phyloP scores from a whole-genome alignment of 2,888 invertebrate species.

The Netelia melanura region DNA sequence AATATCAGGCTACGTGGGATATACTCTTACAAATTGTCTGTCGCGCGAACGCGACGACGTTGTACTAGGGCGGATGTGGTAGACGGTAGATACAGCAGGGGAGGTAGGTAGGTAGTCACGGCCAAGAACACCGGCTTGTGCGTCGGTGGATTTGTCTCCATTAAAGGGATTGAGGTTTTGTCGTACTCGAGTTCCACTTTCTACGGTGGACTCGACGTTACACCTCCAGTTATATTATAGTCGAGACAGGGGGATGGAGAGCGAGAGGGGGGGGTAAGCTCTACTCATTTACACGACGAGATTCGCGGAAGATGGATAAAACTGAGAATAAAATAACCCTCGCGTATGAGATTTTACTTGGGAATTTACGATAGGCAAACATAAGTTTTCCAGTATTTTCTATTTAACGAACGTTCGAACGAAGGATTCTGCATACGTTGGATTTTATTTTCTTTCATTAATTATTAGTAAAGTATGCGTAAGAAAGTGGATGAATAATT shows the following conservation, averaged over 20 bases:
- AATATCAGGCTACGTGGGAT: conserved; percentile 79
- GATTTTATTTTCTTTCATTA: too few relatives aligned
- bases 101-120: conserved; percentile 10
- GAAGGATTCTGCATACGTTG: too few relatives aligned
- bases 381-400: too few relatives aligned
- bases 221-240: conserved; percentile 42
- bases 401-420: too few relatives aligned
- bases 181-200: conserved; percentile 81
- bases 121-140: conserved; percentile 75
- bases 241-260: conserved; percentile 21
- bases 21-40: conserved; percentile 84
- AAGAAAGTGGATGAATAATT: too few relatives aligned
- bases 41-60: conserved; percentile 73
- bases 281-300: conserved; percentile 6
- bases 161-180: conserved; percentile 84
- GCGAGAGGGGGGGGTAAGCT: neutral
- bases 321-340: neutral
- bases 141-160: conserved; percentile 83
- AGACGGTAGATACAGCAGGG: conserved; percentile 30
- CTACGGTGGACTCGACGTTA: conserved; percentile 60
- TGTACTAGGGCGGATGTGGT: conserved; percentile 18
- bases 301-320: conserved; percentile 25
- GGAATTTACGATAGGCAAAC: too few relatives aligned
- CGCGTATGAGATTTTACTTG: conserved; percentile 16
- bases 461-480: too few relatives aligned